phyloP scores from a whole-genome alignment of 2,113 vertebrate species.

The Romanogobio albipinnatus region DNA sequence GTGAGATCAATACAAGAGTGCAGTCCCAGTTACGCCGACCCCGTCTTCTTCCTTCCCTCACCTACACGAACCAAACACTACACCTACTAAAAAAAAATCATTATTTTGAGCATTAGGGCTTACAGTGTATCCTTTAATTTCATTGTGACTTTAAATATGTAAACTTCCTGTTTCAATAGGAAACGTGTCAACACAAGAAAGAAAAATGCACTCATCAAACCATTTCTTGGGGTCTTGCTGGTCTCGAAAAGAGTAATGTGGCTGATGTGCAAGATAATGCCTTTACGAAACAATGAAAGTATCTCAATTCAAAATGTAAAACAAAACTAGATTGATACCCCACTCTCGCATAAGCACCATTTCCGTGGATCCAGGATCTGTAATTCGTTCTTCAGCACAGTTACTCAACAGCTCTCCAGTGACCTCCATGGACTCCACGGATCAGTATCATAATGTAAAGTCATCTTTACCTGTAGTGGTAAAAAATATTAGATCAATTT shows the following conservation, averaged over 20 bases:
- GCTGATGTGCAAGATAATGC: not conserved
- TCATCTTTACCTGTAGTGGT: no score
- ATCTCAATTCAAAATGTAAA: not conserved
- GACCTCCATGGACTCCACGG: not conserved
- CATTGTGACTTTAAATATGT: not conserved
- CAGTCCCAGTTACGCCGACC: no score
- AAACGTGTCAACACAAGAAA: constrained; percentile 1
- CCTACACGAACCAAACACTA: no score
- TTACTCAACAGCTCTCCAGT: not conserved
- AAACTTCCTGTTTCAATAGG: not conserved
- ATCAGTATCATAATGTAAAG: no score
- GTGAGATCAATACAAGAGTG: no score
- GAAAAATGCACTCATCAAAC: not conserved
- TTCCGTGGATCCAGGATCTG: not conserved
- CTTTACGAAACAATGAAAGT: not conserved
- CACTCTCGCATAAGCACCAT: not conserved
- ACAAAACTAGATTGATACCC: not conserved
- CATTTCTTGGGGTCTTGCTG: not conserved
- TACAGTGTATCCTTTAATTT: no score
- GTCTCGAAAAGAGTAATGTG: no score
- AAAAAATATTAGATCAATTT: not conserved
- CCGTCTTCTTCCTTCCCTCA: no score
- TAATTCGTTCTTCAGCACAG: not conserved
- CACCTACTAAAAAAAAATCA: no score
- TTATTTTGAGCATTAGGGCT: no score